These are phyloP conservation scores for Sphaerophoria rueppellii DNA, from an alignment of 2,888 invertebrate genomes.

Conservation along the genomic window DNA sequence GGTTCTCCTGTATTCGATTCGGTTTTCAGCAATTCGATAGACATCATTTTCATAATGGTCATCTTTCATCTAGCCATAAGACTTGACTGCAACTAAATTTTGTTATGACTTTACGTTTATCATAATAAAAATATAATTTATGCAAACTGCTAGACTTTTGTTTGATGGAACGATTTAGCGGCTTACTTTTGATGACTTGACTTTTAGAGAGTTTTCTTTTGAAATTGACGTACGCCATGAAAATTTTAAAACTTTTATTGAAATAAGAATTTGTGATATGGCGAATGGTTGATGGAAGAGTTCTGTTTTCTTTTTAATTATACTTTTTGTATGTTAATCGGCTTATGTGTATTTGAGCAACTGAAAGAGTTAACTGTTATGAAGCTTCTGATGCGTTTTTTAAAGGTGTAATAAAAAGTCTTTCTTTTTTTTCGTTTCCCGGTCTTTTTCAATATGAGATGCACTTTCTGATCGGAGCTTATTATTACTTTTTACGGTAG, in stretches of 20 bases:
- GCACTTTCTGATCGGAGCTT: no score
- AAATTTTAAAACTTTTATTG: conserved; percentile 3
- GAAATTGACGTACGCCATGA: neutral
- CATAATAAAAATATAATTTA: conserved; percentile 4
- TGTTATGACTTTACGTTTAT: conserved; percentile 29
- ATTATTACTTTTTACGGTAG: no score
- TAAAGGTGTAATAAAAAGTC: no score
- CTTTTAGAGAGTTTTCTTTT: neutral
- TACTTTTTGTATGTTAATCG: no score
- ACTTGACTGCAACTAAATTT: neutral
- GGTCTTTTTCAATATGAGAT: no score
- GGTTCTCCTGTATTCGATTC: conserved; percentile 28
- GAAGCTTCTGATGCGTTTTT: no score
- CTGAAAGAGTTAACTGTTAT: no score
- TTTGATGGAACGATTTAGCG: neutral
- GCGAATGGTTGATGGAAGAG: neutral
- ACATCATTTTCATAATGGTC: conserved; percentile 28
- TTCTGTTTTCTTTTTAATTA: no score
- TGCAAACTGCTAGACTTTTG: neutral
- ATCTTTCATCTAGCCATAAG: neutral
- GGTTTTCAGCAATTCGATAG: conserved; percentile 27
- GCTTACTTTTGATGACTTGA: neutral
- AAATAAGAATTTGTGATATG: neutral
- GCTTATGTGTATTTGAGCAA: no score
- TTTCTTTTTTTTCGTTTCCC: no score